These are phyloP conservation scores for Rafetus swinhoei DNA, from an alignment of 2,113 vertebrate species.

Conservation along the genomic window DNA sequence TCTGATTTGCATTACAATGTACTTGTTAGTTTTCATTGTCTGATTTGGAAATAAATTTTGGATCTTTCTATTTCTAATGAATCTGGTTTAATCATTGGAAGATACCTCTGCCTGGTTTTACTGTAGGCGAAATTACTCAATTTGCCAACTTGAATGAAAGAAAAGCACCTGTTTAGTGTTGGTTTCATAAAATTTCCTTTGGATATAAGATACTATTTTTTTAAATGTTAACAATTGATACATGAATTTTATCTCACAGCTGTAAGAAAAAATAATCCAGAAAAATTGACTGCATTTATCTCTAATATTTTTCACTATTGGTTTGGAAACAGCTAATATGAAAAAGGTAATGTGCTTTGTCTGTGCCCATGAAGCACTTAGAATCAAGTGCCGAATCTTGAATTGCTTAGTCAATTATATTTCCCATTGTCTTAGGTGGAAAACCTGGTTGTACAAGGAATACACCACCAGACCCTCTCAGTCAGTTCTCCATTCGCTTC, in stretches of 20 bases:
- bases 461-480: not conserved
- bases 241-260: not conserved
- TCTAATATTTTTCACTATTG: not conserved
- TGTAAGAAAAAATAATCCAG: not conserved
- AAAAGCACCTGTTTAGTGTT: not conserved
- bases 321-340: not conserved
- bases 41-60: not conserved
- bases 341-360: not conserved
- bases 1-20: conserved; percentile 13
- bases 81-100: not conserved
- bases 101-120: not conserved
- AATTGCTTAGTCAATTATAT: not conserved
- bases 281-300: not conserved
- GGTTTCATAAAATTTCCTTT: not conserved
- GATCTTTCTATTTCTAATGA: not conserved
- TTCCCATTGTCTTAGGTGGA: not conserved
- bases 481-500: not conserved
- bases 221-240: not conserved
- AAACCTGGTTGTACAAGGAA: not conserved
- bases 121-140: not conserved
- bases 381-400: not conserved
- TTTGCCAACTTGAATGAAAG: conserved; percentile 13
- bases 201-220: not conserved
- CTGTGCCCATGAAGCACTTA: not conserved
- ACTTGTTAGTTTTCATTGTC: not conserved